These are phyloP conservation scores for Erpetoichthys calabaricus DNA, from an alignment of 2,797 vertebrate species.

Conservation along the genomic window DNA sequence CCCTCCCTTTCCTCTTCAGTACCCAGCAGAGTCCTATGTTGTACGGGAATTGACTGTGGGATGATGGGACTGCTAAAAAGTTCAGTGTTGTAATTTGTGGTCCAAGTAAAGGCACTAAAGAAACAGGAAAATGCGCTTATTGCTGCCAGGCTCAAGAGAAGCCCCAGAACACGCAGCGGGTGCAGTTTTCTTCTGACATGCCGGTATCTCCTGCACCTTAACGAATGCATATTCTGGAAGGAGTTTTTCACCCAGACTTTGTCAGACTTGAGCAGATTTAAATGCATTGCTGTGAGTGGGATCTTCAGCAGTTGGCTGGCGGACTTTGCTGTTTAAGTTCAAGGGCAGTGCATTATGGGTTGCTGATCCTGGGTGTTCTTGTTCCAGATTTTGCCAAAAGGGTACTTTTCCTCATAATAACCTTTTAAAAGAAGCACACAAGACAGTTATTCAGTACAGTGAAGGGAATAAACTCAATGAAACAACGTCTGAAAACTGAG, in stretches of 20 bases:
- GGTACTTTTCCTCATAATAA: constrained; percentile 55
- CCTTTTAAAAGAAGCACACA: constrained; percentile 22
- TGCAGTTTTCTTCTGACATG: constrained; percentile 73
- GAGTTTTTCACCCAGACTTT: constrained; percentile 21
- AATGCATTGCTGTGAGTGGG: constrained; percentile 30
- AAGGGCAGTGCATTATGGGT: constrained; percentile 3
- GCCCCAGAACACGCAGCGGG: constrained; percentile 64
- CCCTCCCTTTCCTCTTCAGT: constrained; percentile 43
- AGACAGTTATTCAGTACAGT: no score
- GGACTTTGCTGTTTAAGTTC: no score
- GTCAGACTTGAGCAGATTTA: constrained; percentile 27
- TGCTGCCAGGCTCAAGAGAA: constrained; percentile 70
- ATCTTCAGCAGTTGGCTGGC: no score
- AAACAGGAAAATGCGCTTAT: constrained; percentile 70
- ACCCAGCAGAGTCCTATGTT: constrained; percentile 83
- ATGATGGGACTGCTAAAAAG: constrained; percentile 32
- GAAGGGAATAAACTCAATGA: no score
- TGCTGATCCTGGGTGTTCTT: constrained; percentile 28
- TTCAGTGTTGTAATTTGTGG: constrained; percentile 38
- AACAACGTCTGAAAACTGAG: no score
- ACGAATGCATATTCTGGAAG: constrained; percentile 16
- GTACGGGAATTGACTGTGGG: constrained; percentile 33
- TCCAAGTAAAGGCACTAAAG: constrained; percentile 76
- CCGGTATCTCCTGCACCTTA: constrained; percentile 36
- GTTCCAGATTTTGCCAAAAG: constrained; percentile 42